Conservation (phyloP, 2,797 vertebrate genomes). For the Distichodus sexfasciatus region DNA sequence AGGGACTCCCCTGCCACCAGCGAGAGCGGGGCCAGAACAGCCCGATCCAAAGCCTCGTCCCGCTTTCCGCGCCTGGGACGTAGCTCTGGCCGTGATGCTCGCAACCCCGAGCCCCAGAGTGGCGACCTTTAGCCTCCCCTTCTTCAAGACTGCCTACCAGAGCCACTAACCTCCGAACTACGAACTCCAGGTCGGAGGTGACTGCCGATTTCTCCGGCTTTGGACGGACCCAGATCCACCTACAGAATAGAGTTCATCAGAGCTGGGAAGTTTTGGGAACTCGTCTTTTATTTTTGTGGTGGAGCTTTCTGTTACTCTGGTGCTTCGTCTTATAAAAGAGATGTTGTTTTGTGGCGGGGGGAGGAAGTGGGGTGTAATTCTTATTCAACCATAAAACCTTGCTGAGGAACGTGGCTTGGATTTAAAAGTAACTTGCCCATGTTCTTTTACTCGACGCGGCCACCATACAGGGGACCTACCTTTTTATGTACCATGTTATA, state of each 20-base stretch:
- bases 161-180: slow-evolving; percentile 4
- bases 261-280: slow-evolving; percentile 35
- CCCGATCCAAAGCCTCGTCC: slow-evolving; percentile 75
- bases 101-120: slow-evolving; percentile 91
- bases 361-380: slow-evolving; percentile 25
- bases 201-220: slow-evolving; percentile 20
- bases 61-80: slow-evolving; percentile 89
- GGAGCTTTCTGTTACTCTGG: slow-evolving; percentile 60
- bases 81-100: slow-evolving; percentile 77
- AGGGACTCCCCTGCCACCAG: slow-evolving; percentile 82
- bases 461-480: slow-evolving; percentile 6
- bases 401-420: background rate
- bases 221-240: slow-evolving; percentile 44
- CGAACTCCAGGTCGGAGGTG: background rate
- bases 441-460: slow-evolving; percentile 1
- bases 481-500: slow-evolving; percentile 14
- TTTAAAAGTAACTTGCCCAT: slow-evolving; percentile 34
- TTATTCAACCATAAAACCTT: slow-evolving; percentile 18
- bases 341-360: slow-evolving; percentile 32
- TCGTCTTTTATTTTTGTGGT: slow-evolving; percentile 58
- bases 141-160: background rate
- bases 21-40: slow-evolving; percentile 77
- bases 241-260: slow-evolving; percentile 31
- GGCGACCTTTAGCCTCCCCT: slow-evolving; percentile 85
- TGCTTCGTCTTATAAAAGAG: slow-evolving; percentile 69